Conservation (phyloP, 1,140 invertebrate genomes). For the Spodoptera frugiperda region DNA sequence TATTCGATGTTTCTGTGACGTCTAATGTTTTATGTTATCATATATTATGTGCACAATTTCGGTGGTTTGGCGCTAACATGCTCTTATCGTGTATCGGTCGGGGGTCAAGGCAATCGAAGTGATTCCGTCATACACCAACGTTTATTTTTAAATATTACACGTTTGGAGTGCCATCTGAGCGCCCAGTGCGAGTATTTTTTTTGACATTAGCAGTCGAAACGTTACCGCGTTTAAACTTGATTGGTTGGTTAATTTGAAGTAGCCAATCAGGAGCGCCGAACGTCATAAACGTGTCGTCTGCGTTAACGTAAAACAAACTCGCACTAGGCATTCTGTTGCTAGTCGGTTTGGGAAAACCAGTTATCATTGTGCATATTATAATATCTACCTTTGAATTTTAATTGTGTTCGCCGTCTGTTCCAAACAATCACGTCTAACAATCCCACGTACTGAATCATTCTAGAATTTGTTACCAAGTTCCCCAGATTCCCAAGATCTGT, state of each 20-base stretch:
- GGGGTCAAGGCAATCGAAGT: constrained; percentile 23
- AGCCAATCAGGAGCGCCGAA: too few species aligned
- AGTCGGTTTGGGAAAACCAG: constrained; percentile 28
- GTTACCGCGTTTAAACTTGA: too few species aligned
- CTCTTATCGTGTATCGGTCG: constrained; percentile 21
- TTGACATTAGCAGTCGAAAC: too few species aligned
- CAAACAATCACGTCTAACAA: not conserved
- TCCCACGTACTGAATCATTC: constrained; percentile 21
- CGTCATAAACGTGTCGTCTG: too few species aligned
- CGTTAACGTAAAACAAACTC: too few species aligned
- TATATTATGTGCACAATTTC: constrained; percentile 8
- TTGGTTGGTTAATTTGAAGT: too few species aligned
- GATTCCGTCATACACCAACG: constrained; percentile 4
- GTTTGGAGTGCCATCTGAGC: not conserved
- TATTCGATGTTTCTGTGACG: not conserved
- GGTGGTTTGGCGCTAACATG: not conserved
- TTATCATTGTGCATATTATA: constrained; percentile 32
- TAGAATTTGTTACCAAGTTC: not conserved
- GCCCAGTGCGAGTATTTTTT: too few species aligned
- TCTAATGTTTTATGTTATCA: not conserved
- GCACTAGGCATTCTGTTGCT: not conserved
- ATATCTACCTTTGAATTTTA: constrained; percentile 23
- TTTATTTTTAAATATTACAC: constrained; percentile 16
- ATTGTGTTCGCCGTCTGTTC: constrained; percentile 11
- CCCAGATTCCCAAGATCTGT: not conserved